Base-by-base conservation (phyloP, 2,113 vertebrate species). In the Nannobrachium achirus region DNA sequence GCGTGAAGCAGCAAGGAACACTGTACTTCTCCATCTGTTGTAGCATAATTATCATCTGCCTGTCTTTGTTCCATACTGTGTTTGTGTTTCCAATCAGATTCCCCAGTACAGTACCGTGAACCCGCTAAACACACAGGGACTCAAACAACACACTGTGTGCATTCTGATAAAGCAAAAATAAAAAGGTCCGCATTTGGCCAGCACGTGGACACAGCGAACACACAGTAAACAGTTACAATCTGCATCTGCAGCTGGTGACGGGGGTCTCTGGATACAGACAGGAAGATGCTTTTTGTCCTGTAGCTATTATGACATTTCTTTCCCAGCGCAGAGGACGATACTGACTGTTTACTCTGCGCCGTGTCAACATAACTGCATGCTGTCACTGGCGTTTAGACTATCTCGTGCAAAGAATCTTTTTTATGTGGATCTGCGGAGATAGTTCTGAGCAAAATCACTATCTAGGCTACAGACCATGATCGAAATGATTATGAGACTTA, bases 271-370 rank as follows among this genome's bases (percentile, higher is more conserved):
- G 25, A 38, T 39, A 52, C 49, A 69, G 55, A 50, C 40, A 15
- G 63, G 33, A 56, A 51, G 20, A 44, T 60, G 60, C 6, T 57
- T 61, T 70, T 55, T 41, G 53, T 4, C 15, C 13, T 6, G n/a
- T 39, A 64, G 56, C 25, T 75, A 73, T 83, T 79, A 48, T 59
- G 66, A 70, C 71, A 70, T 71, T 69, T 64, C 71, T 78, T 79
- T 79, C 70, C 61, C 63, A 58, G 62, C 50, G 7, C 51, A 44
- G 3, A 52, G 45, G 8, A 3, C 6, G 15, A 64, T 0, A 50
- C 75, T 39, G 63, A 73, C 73, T 75, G 85, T 86, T 88, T 84
- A 46, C 67, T 80, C 66, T 75, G 77, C 14, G 18, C 56, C 40
- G 3, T 76, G 72, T 87, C 83, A 89, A 83, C 63, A 83, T 0